Conservation (phyloP, 2,113 vertebrate genomes). For the Ctenodactylus gundi region DNA sequence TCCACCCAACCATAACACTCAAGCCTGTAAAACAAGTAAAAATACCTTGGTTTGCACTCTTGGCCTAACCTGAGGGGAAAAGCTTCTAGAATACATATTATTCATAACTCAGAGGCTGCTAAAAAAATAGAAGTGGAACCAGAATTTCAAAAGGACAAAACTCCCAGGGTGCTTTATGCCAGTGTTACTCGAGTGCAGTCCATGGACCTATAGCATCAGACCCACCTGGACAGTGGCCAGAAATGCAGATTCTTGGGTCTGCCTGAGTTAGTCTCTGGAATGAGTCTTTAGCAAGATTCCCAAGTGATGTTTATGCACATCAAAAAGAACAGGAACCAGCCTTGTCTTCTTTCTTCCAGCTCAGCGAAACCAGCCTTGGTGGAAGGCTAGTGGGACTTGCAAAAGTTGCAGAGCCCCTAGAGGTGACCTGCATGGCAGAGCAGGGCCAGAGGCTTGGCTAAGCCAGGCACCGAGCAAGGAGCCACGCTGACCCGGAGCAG, state of each 20-base stretch:
- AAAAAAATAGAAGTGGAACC: not conserved
- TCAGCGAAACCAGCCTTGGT: not conserved
- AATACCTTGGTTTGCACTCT: not conserved
- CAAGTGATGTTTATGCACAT: not conserved
- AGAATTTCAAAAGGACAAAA: not conserved
- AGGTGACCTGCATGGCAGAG: rapidly evolving
- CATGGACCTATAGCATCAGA: rapidly evolving
- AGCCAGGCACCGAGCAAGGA: not conserved
- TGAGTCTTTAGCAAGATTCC: not conserved
- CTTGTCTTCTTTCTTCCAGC: not conserved
- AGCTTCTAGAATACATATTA: not conserved
- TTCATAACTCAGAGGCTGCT: not conserved
- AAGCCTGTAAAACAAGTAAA: not conserved
- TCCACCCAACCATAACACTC: not conserved
- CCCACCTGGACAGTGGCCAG: not conserved
- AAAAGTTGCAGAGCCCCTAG: not conserved
- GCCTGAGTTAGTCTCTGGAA: not conserved
- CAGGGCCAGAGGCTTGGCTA: too few species aligned
- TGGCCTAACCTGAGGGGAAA: not conserved
- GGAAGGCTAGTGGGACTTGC: not conserved
- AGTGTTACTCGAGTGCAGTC: not conserved
- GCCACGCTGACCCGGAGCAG: too few species aligned
- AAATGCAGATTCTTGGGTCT: not conserved
- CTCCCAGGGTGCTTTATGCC: not conserved
- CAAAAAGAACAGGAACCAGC: not conserved